Evolutionary conservation across 92 coral and sea anemone genomes (phyloP).

Genomic region (Isaurus tuberculatus): DNA sequence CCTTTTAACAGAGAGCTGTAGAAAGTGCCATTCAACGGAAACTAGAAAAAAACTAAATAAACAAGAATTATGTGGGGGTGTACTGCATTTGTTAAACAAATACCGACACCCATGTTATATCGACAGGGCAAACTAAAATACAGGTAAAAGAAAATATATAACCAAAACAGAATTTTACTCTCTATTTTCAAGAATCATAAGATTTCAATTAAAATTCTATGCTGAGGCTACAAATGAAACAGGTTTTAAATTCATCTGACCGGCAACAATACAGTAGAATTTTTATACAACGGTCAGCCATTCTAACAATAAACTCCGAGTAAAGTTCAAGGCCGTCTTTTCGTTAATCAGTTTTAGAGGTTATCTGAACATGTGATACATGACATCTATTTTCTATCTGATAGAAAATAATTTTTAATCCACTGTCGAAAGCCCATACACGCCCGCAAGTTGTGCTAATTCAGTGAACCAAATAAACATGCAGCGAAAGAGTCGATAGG

Average conservation of each 20-base stretch:
- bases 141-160: not conserved
- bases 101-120: not conserved
- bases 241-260: not conserved
- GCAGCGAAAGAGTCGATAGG: not conserved
- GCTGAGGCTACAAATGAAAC: not conserved
- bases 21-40: not conserved
- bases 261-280: not conserved
- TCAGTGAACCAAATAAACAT: not conserved
- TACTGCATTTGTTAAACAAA: not conserved
- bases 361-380: not conserved
- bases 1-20: not conserved
- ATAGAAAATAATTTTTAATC: not conserved
- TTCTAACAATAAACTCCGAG: conserved; percentile 13
- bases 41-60: not conserved
- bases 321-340: not conserved
- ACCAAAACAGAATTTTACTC: not conserved
- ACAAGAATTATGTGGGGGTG: conserved; percentile 18
- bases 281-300: not conserved
- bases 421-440: not conserved
- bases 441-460: conserved; percentile 16
- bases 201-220: not conserved
- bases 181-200: not conserved
- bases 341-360: not conserved
- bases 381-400: not conserved
- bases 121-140: not conserved